phyloP scores from a whole-genome alignment of 2,113 vertebrate genomes.

The Polypterus senegalus region DNA sequence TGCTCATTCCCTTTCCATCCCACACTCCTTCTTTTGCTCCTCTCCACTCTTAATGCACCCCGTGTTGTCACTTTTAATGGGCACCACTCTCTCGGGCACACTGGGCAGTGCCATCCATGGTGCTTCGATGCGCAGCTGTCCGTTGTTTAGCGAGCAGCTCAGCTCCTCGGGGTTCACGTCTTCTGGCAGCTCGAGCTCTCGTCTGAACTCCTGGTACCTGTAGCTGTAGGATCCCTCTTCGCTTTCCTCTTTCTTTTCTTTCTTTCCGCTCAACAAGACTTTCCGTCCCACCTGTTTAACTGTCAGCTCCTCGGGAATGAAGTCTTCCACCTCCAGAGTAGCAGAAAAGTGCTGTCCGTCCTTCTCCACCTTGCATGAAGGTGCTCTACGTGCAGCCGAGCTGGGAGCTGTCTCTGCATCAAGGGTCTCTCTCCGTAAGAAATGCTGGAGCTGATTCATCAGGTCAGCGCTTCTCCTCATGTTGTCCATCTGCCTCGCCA shows the following conservation, averaged over 20 bases:
- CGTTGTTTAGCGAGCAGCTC: constrained; percentile 22
- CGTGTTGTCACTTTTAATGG: too few species aligned
- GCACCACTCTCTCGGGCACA: constrained; percentile 43
- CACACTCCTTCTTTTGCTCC: background rate
- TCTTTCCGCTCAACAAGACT: constrained; percentile 19
- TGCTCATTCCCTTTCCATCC: too few species aligned
- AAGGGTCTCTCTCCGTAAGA: too few species aligned
- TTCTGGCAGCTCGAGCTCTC: constrained; percentile 20
- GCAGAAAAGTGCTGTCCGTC: constrained; percentile 5
- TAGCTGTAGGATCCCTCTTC: constrained; percentile 17
- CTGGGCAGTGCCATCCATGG: background rate
- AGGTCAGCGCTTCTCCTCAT: too few species aligned
- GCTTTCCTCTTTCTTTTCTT: constrained; percentile 15
- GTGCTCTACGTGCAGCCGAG: too few species aligned
- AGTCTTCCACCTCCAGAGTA: constrained; percentile 16
- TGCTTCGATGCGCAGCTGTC: constrained; percentile 20
- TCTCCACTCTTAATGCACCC: too few species aligned
- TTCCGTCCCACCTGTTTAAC: constrained; percentile 24
- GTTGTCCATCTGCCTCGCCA: too few species aligned
- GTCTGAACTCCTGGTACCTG: constrained; percentile 23
- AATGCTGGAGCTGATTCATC: too few species aligned
- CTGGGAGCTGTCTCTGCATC: too few species aligned
- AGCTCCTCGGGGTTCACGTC: background rate
- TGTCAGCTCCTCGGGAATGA: constrained; percentile 20
- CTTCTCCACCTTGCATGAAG: background rate